Evolutionary conservation across 1,140 invertebrate species (phyloP).

Genomic region (Anthonomus grandis): DNA sequence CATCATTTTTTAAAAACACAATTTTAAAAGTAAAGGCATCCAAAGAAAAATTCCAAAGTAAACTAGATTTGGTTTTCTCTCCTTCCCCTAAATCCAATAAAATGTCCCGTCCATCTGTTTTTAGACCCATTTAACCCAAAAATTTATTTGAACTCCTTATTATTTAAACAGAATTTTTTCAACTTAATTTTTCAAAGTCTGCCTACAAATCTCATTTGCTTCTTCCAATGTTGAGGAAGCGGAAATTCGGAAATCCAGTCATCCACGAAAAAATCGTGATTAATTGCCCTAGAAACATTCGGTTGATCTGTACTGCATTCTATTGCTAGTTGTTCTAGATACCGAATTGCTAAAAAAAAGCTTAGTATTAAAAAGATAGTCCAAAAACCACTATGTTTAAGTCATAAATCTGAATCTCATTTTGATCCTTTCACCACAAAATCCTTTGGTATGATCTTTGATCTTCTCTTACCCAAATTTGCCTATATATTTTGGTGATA

Average conservation of each 20-base stretch:
- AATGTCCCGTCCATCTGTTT: no score
- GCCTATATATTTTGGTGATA: no score
- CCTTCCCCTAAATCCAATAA: no score
- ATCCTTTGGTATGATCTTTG: constrained; percentile 16
- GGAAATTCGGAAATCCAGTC: constrained; percentile 42
- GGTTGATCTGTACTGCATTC: constrained; percentile 19
- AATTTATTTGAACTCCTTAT: not conserved
- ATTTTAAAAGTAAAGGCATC: not conserved
- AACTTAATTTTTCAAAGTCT: no score
- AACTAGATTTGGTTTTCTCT: no score
- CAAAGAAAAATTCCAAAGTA: not conserved
- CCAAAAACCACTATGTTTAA: constrained; percentile 32
- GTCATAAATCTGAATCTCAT: constrained; percentile 17
- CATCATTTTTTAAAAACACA: not conserved
- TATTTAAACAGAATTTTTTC: not conserved
- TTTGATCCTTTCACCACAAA: constrained; percentile 16
- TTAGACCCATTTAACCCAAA: not conserved
- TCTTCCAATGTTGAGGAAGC: not conserved
- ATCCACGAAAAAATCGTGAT: constrained; percentile 43
- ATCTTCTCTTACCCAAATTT: not conserved
- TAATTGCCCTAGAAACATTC: constrained; percentile 30
- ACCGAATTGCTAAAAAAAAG: constrained; percentile 38
- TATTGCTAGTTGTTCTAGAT: constrained; percentile 28
- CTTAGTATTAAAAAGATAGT: constrained; percentile 29
- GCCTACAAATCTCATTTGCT: not conserved